Evolutionary conservation across 2,113 vertebrate species (phyloP), one percentile per base, ranked within the genome.

Genomic region (Pelmatolapia mariae): DNA sequence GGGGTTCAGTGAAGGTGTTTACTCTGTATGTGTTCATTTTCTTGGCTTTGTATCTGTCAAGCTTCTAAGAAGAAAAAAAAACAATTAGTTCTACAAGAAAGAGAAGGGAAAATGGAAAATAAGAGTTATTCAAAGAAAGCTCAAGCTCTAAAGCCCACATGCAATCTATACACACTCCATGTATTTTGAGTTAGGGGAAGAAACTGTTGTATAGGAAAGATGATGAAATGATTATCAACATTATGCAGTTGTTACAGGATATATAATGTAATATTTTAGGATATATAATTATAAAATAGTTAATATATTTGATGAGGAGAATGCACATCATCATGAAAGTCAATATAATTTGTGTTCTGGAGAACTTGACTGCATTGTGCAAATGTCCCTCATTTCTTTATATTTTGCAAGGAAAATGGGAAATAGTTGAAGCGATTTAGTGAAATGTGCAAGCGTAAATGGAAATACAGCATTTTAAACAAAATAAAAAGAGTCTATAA

Each of bases 1-100:
- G 84, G 81, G 84, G 54, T 47, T 80, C 66, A 52, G 56, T 71
- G 78, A 73, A 81, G 80, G 79, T 87, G 79, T 91, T 91, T 86
- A 73, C 47, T 47, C 79, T 52, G 40, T 82, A 59, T 45, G 80
- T 84, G 84, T 87, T 85, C 79, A 85, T 89, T 89, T 90, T 88
- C 66, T 79, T 15, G 79, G 88, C 78, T 50, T 82, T 26, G 45
- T 78, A 40, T 90, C 38, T 50, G 81, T 89, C 54, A 81, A 81
- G 82, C 57, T 36, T 38, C 56, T 82, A 8, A 83, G 40, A 13
- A 31, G 53, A 86, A 80, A 57, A 68, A 80, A 79, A 86, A 71
- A 7, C 40, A 91, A 86, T 91, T 84, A 89, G 16, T 24, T 29
- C 13, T 61, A 53, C 76, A 81, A 84, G 45, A 52, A 76, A 22